Base-by-base conservation (phyloP, 1,140 invertebrate species). In the Stegodyphus dumicola region DNA sequence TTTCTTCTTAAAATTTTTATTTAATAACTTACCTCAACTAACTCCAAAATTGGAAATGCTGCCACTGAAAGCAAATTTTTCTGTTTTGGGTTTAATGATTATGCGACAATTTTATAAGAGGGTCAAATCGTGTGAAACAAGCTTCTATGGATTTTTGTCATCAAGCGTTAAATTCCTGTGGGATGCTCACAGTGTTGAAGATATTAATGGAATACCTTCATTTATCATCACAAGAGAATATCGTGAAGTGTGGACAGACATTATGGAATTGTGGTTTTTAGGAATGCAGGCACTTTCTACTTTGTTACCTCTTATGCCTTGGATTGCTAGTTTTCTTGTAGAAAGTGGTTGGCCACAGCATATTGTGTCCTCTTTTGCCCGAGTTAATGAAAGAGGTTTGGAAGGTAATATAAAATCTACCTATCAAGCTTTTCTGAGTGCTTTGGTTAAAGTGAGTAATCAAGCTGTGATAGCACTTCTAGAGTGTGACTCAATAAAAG, bases 341-440 rank as follows among this genome's bases (percentile, higher is more conserved):
- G 96, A 97, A 88, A 96, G 95, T 89, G 96, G 96, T n/a, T 98
- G 96, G 95, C 94, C 95, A 0, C 94, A 96, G 89, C 95, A 95
- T 13, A 96, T 97, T 84, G 92, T 96, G 51, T 93, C 94, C 87
- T 94, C 94, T 76, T 91, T 97, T 64, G 93, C 93, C 73, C 94
- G 95, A 91, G 95, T 96, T 0, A 95, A 95, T 90, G 93, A 95
- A 87, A 95, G 95, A 67, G 94, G 94, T 15, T 90, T 97, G 49
- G 94, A 95, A 15, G 92, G 94, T 0, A 96, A 95, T 89, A 94
- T 96, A 0, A 96, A 96, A 89, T 95, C 94, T 54, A 96, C 96
- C 17, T 97, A 95, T 91, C 96, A 97, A 91, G 95, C 97, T 91
- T 94, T 97, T 89, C 91, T 97, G 13, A 95, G 95, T 89, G 94